Base-by-base conservation (phyloP, 1,140 invertebrate species). In the Heliconius congener region DNA sequence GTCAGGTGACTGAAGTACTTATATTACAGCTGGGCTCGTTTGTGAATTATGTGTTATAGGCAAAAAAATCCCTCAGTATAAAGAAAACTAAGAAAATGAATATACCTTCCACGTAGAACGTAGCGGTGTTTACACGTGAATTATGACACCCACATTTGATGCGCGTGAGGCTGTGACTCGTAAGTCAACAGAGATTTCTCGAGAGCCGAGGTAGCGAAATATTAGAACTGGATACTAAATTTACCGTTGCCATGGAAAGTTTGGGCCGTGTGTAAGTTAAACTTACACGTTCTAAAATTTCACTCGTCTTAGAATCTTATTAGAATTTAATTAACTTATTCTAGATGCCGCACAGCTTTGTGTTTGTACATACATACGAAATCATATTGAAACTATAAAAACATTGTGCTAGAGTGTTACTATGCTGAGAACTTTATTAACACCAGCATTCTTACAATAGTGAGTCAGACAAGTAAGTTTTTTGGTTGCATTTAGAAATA, bases 201-300 rank as follows among this genome's bases (percentile, higher is more conserved):
- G 81, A 85, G 85, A 86, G 83, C 81, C 84, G 81, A 85, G 82
- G 82, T 86, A 85, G 73, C 81, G 78, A 83, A 85, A 86, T 85
- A 84, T 83, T 80, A 77, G 78, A 85, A 81, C 82, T 81, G 79
- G 83, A 86, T 82, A 83, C 79, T 77, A 79, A 86, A 85, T 91
- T 87, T 90, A 93, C 90, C 91, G 90, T 91, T 90, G 87, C 77
- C 83, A 84, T 89, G 87, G 91, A 93, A 93, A 92, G 91, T 90
- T 86, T 85, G 81, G 84, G 86, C 88, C 76, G 79, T 42, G 77
- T 87, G 85, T 87, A 81, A 87, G 83, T 86, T 85, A 82, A 87
- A 85, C 84, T 83, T 88, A 85, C 81, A 84, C 85, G 81, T 81
- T 86, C 83, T 81, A 80, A 87, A 82, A 82, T 82, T 87, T 88